A percentile compares a stretch with the other conserved stretches of the same genome.
Conservation (phyloP, 2,888 invertebrate genomes). For the Gasteruption jaculator region DNA sequence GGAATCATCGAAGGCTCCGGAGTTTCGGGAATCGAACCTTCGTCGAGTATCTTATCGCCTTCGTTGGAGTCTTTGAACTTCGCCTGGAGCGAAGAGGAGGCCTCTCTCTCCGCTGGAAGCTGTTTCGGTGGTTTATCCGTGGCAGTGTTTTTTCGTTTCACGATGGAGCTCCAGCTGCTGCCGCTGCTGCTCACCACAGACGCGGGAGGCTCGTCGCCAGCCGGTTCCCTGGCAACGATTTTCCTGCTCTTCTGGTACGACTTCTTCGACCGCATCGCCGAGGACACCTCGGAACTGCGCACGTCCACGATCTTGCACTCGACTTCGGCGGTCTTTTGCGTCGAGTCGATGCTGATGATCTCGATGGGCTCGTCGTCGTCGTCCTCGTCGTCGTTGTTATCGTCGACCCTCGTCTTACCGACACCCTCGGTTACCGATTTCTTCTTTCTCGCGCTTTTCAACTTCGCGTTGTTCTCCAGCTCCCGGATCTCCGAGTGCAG, state of each 20-base stretch:
- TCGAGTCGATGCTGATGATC: conserved; percentile 43
- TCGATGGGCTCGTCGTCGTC: conserved; percentile 31
- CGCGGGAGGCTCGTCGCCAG: not conserved
- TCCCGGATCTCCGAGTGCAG: conserved; percentile 32
- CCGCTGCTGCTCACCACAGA: conserved; percentile 16
- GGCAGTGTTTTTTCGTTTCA: conserved; percentile 21
- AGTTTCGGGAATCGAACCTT: not conserved
- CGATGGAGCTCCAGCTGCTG: conserved; percentile 36
- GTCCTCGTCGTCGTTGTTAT: conserved; percentile 27
- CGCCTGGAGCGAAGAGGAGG: too few relatives aligned
- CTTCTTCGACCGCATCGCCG: conserved; percentile 27
- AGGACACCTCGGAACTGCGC: conserved; percentile 21
- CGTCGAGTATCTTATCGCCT: conserved; percentile 2
- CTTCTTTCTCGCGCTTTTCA: conserved; percentile 30
- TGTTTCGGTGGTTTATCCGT: too few relatives aligned
- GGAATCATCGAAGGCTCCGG: conserved; percentile 4
- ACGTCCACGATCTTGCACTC: conserved; percentile 38
- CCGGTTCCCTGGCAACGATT: conserved; percentile 4
- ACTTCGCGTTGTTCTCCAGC: conserved; percentile 32
- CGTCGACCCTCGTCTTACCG: conserved; percentile 25
- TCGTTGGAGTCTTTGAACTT: not conserved
- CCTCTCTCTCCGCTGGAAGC: too few relatives aligned
- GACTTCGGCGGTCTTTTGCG: conserved; percentile 29
- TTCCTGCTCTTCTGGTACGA: conserved; percentile 29
- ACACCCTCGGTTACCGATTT: conserved; percentile 26